Percentiles rank a stretch among this genome's conserved stretches.
These are phyloP conservation scores for Bolinopsis microptera DNA, from an alignment of 37 sponge, comb jelly and placozoan species.

Conservation along the genomic window DNA sequence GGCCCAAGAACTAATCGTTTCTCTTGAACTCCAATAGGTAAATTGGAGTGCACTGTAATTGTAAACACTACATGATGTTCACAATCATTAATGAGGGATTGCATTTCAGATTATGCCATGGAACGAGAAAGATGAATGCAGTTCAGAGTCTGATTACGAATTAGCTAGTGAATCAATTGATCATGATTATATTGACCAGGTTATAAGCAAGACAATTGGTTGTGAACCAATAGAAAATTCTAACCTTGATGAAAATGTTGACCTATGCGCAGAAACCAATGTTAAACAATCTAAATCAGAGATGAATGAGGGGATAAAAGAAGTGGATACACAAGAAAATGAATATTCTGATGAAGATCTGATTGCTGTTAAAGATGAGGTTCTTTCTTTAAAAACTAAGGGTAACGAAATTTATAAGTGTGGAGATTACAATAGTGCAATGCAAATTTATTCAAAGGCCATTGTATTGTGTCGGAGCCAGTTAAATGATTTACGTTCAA, in stretches of 20 bases:
- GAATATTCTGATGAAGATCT: slow-evolving; percentile 8
- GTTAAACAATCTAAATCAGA: not conserved
- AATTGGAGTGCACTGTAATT: no score
- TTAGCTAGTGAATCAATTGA: not conserved
- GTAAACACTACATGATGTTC: no score
- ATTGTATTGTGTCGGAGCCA: slow-evolving; percentile 5
- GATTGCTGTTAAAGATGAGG: not conserved
- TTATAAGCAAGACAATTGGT: not conserved
- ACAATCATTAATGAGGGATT: no score
- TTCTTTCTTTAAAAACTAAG: not conserved
- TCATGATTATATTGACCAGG: not conserved
- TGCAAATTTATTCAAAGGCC: not conserved
- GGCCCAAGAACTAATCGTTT: no score
- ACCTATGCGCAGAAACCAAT: not conserved
- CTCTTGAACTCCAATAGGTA: no score
- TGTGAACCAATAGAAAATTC: not conserved
- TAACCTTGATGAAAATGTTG: not conserved
- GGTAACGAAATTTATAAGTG: not conserved
- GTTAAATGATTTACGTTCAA: not conserved
- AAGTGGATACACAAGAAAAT: not conserved
- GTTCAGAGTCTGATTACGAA: slow-evolving; percentile 23
- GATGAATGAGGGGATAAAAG: not conserved
- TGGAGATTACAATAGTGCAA: not conserved
- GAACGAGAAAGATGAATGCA: not conserved
- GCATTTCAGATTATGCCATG: not conserved